Base-by-base conservation (phyloP, 1,140 invertebrate genomes). In the Polypedilum vanderplanki region DNA sequence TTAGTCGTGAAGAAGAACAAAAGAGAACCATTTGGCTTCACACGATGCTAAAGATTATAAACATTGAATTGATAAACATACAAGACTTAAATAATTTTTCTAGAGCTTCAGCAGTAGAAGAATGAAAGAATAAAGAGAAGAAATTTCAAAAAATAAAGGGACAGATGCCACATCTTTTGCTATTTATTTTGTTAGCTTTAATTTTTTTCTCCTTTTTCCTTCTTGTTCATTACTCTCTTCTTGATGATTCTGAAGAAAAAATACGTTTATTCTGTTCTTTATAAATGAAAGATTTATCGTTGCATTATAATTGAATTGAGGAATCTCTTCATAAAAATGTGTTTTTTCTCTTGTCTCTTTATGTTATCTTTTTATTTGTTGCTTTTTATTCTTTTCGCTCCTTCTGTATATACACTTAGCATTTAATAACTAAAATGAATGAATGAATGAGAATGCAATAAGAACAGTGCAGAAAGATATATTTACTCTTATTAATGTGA, bases 281-380 rank as follows among this genome's bases (percentile, higher is more conserved):
- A 33, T 33, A n/a, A 57, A 57, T 57, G 65, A 70, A 20, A 70
- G 65, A 70, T 70, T 70, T 70, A 70, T 70, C 65, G 65, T 70
- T 70, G 65, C 65, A 70, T 70, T 70, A 70, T 70, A 70, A 70
- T 70, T 70, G 65, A 70, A 70, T 57, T 70, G 65, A 70, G 65
- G 20, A 70, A 70, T 70, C 65, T 70, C 17, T 70, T 70, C 15
- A 70, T 7, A n/a, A 20, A 9, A 20, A 20, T 70, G 20, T 70
- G 8, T 70, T 70, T 70, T 70, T 70, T 57, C n/a, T 57, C 10
- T 57, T 57, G 46, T 57, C n/a, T 33, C 24, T 33, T 33, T 33
- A 3, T 33, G 24, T 33, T 33, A 33, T 33, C 24, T 33, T 33
- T 33, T 33, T 33, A 33, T 33, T 33, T 33, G 24, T 33, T 33